Percentiles rank a stretch among this genome's conserved stretches.
Evolutionary conservation across 1,140 invertebrate genomes (phyloP).

Genomic region (Ceratina australensis): DNA sequence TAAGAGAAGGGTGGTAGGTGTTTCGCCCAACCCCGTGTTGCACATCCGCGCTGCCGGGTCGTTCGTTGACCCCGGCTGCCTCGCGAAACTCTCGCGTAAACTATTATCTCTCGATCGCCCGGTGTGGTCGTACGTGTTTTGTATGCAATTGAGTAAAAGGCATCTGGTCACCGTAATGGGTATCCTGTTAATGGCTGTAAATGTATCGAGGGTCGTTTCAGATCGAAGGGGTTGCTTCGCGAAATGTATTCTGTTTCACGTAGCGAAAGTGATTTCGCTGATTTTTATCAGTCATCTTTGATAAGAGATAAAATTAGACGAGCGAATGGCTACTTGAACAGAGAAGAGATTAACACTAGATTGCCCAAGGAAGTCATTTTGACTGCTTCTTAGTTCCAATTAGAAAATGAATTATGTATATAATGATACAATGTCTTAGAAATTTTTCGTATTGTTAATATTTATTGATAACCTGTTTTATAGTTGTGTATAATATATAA

Average conservation of each 20-base stretch:
- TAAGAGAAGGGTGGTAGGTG: conserved; percentile 2
- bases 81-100: conserved; percentile 51
- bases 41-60: conserved; percentile 56
- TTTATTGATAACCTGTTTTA: no score
- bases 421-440: no score
- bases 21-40: conserved; percentile 51
- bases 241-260: background rate
- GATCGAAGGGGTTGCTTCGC: background rate
- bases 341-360: no score
- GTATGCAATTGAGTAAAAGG: background rate
- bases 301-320: no score
- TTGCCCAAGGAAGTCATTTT: no score
- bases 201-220: background rate
- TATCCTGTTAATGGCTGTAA: background rate
- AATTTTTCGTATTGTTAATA: no score
- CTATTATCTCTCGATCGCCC: conserved; percentile 62
- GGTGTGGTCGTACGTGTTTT: conserved; percentile 19
- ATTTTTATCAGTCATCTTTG: no score
- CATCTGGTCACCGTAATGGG: background rate
- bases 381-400: no score
- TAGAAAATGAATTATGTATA: no score
- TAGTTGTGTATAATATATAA: no score
- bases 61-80: conserved; percentile 65
- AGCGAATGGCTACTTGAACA: no score
- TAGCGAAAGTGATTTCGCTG: background rate